Evolutionary conservation across 1,140 invertebrate genomes (phyloP).

Genomic region (Lordiphosa mommai): DNA sequence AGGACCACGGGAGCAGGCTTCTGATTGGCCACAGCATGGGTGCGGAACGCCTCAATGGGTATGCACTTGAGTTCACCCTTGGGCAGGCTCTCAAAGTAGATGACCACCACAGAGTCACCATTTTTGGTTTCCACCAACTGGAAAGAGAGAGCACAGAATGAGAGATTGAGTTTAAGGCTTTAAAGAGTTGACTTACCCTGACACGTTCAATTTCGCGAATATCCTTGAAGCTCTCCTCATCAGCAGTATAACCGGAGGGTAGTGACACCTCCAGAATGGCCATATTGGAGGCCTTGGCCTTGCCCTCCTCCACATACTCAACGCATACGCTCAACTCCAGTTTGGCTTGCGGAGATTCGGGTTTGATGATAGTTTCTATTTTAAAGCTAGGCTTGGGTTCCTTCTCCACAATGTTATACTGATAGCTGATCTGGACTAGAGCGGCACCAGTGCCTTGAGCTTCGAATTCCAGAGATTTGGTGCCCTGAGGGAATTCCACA

Average conservation of each 20-base stretch:
- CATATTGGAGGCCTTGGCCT: constrained; percentile 86
- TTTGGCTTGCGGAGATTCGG: constrained; percentile 86
- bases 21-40: constrained; percentile 90
- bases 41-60: constrained; percentile 89
- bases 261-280: constrained; percentile 92
- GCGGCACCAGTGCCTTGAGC: constrained; percentile 88
- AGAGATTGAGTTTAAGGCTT: not conserved
- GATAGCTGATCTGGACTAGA: constrained; percentile 88
- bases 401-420: constrained; percentile 90
- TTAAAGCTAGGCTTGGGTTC: constrained; percentile 90
- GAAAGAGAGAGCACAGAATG: not conserved
- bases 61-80: constrained; percentile 86
- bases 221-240: constrained; percentile 53
- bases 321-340: constrained; percentile 88
- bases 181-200: constrained; percentile 37
- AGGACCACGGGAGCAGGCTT: constrained; percentile 90
- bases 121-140: constrained; percentile 88
- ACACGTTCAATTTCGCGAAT: constrained; percentile 57
- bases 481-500: constrained; percentile 66
- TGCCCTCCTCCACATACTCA: constrained; percentile 61
- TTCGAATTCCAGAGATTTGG: constrained; percentile 81
- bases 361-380: constrained; percentile 86
- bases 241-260: constrained; percentile 88
- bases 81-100: constrained; percentile 91
- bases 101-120: constrained; percentile 86